Conservation (phyloP, 2,797 vertebrate genomes). For the Halcyon badia region DNA sequence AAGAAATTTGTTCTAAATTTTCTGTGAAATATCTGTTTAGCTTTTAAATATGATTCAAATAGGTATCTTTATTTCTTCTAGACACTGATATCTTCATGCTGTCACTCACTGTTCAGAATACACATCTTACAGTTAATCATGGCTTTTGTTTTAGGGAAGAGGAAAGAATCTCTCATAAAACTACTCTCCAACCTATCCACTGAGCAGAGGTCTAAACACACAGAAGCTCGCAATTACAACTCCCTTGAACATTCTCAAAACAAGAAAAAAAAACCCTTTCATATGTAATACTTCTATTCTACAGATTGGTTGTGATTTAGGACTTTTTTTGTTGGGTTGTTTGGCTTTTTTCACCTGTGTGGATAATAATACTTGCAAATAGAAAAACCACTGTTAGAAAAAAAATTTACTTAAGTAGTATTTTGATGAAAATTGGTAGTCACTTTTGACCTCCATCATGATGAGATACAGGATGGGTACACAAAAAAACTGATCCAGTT, state of each 20-base stretch:
- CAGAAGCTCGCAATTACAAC: not conserved
- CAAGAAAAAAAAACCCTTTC: not conserved
- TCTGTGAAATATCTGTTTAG: not conserved
- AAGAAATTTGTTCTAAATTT: not conserved
- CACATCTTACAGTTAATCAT: not conserved
- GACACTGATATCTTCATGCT: not conserved
- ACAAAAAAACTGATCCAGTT: not conserved
- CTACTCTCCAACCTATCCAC: not conserved
- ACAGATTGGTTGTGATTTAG: fast-evolving
- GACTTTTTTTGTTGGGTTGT: not conserved
- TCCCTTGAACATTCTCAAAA: not conserved
- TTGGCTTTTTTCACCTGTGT: fast-evolving
- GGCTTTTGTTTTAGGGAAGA: not conserved
- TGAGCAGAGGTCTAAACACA: not conserved
- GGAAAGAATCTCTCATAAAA: not conserved
- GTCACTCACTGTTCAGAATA: not conserved
- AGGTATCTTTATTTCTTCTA: conserved; percentile 15
- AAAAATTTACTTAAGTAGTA: not conserved
- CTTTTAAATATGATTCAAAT: not conserved
- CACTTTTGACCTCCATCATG: not conserved
- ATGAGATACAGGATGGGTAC: not conserved
- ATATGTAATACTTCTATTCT: not conserved
- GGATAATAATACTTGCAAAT: not conserved
- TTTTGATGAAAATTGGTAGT: not conserved
- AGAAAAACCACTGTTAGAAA: not conserved